Conservation (phyloP, 2,888 invertebrate genomes). For the Brachynemurus nebulosus region DNA sequence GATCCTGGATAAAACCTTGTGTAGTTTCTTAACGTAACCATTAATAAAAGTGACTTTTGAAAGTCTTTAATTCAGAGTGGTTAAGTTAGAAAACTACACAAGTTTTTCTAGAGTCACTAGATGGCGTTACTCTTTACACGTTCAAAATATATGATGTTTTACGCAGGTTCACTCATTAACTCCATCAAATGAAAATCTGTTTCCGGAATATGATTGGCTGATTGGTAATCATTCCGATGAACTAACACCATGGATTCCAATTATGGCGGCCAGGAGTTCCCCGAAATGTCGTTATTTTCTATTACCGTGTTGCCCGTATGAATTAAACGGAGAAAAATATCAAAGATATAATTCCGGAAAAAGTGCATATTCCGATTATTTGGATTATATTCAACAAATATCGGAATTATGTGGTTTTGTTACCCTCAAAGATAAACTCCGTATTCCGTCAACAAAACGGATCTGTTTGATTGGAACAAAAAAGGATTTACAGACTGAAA, state of each 20-base stretch:
- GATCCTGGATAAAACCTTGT: too few relatives aligned
- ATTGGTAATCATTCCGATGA: slow-evolving; percentile 99
- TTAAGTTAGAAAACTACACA: too few relatives aligned
- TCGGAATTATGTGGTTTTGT: slow-evolving; percentile 58
- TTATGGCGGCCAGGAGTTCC: slow-evolving; percentile 71
- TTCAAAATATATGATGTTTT: too few relatives aligned
- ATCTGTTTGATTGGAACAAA: slow-evolving; percentile 57
- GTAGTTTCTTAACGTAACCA: too few relatives aligned
- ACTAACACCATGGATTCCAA: slow-evolving; percentile 96
- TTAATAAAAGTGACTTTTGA: too few relatives aligned
- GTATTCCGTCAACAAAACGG: slow-evolving; percentile 95
- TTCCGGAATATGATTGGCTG: slow-evolving; percentile 74
- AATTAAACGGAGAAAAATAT: slow-evolving; percentile 78
- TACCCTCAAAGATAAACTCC: slow-evolving; percentile 63
- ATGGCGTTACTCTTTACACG: too few relatives aligned
- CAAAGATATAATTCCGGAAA: slow-evolving; percentile 50
- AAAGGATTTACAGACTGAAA: slow-evolving; percentile 35
- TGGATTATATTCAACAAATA: slow-evolving; percentile 47
- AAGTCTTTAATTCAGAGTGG: too few relatives aligned
- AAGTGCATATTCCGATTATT: slow-evolving; percentile 67
- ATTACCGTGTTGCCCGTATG: slow-evolving; percentile 89
- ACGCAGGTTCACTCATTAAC: slow-evolving; percentile 54
- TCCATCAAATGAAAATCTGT: slow-evolving; percentile 50
- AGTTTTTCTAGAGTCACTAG: too few relatives aligned
- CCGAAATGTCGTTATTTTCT: slow-evolving; percentile 69